Evolutionary conservation across 2,113 vertebrate genomes (phyloP).

Genomic region (Pteruthius melanotis): DNA sequence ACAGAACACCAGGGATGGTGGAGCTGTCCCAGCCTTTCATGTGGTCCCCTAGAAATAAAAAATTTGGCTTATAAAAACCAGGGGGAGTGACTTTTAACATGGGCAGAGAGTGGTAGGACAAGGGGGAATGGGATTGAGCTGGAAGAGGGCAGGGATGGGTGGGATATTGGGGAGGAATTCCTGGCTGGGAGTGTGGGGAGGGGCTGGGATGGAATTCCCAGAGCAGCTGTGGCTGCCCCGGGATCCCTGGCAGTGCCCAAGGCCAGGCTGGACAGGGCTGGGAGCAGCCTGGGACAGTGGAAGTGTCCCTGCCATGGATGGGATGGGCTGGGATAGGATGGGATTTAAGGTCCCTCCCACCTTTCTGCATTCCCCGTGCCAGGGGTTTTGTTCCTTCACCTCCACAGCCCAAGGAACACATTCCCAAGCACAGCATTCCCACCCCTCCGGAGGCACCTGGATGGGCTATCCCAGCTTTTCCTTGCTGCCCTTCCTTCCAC

Average conservation of each 20-base stretch:
- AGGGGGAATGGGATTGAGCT: not conserved
- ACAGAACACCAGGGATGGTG: fast-evolving
- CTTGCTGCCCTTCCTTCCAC: fast-evolving
- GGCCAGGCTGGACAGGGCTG: not conserved
- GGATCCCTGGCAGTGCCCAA: not conserved
- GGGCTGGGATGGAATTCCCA: not conserved
- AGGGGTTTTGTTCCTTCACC: not conserved
- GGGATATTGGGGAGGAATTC: not conserved
- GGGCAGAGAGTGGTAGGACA: not conserved
- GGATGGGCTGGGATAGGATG: not conserved
- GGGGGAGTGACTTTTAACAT: fast-evolving
- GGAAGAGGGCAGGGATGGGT: not conserved
- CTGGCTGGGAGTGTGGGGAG: not conserved
- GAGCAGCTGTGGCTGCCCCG: not conserved
- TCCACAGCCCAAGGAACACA: fast-evolving
- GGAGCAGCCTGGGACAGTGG: not conserved
- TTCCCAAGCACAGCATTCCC: fast-evolving
- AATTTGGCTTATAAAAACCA: fast-evolving
- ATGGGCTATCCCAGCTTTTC: not conserved
- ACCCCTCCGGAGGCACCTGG: not conserved
- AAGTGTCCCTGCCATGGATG: not conserved
- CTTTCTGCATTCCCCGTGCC: fast-evolving
- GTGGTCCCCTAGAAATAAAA: not conserved
- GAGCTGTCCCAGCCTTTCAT: fast-evolving
- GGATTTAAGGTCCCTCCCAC: not conserved